Evolutionary conservation across 2,113 vertebrate species (phyloP).

Genomic region (Cariama cristata): DNA sequence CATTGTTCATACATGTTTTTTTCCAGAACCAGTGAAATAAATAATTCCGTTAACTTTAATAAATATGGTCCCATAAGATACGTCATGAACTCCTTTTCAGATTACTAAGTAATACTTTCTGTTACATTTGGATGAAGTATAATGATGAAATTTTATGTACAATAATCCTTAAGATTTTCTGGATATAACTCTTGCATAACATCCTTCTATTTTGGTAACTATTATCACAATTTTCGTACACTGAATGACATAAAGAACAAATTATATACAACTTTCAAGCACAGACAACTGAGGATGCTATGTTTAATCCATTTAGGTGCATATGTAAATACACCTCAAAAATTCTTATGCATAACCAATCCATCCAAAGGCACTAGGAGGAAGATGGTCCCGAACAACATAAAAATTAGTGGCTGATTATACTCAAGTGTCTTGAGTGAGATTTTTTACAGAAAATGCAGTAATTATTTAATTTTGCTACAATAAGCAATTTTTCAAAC

Average conservation of each 20-base stretch:
- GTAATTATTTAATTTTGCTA: slow-evolving; percentile 29
- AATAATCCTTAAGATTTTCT: neutral
- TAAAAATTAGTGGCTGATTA: slow-evolving; percentile 13
- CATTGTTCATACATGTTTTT: neutral
- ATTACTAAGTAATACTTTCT: neutral
- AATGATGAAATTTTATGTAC: neutral
- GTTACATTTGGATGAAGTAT: neutral
- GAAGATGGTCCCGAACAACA: neutral
- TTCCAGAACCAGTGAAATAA: neutral
- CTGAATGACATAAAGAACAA: neutral
- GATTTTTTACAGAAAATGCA: slow-evolving; percentile 10
- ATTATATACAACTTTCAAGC: neutral
- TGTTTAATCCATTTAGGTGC: neutral
- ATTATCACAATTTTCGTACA: neutral
- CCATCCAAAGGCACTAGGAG: neutral
- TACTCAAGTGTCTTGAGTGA: slow-evolving; percentile 8
- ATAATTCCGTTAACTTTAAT: neutral
- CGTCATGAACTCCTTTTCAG: neutral
- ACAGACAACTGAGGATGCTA: neutral
- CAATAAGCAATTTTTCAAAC: neutral
- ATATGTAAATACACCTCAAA: neutral
- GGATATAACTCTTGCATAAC: neutral
- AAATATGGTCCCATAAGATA: neutral
- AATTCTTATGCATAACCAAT: neutral
- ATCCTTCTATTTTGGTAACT: neutral